Conservation (phyloP, 2,888 invertebrate species). For the Sarcophaga carnaria region DNA sequence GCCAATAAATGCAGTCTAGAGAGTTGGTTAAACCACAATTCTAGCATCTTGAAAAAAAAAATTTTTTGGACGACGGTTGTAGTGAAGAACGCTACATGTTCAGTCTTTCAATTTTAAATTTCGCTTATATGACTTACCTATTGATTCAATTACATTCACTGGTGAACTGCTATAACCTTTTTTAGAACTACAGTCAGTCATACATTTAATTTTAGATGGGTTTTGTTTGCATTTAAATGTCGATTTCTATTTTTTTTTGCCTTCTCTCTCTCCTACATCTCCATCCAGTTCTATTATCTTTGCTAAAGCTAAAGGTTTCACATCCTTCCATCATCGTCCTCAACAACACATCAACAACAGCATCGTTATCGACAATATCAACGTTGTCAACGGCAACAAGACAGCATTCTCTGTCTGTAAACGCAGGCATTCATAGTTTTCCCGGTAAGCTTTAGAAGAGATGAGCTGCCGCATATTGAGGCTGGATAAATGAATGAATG, state of each 20-base stretch:
- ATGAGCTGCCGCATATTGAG: neutral
- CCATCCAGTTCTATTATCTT: neutral
- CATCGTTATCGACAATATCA: constrained; percentile 46
- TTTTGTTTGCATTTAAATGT: constrained; percentile 56
- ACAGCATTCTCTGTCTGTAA: constrained; percentile 14
- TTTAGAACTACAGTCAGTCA: constrained; percentile 29
- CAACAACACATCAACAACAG: neutral
- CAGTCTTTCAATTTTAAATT: no score
- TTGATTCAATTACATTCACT: neutral
- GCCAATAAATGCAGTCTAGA: no score
- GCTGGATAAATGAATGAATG: constrained; percentile 41
- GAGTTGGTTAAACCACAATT: no score
- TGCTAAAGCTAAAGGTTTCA: constrained; percentile 49
- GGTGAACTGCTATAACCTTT: constrained; percentile 7
- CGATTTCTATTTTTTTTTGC: constrained; percentile 12
- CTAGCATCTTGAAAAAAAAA: no score
- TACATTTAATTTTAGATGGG: constrained; percentile 60
- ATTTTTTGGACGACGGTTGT: no score
- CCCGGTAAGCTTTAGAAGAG: constrained; percentile 10
- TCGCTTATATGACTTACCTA: no score
- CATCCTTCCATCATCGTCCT: constrained; percentile 50
- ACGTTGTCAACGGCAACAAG: constrained; percentile 39
- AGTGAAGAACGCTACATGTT: no score
- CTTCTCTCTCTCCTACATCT: neutral
- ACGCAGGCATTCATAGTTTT: constrained; percentile 56